Evolutionary conservation across 2,113 vertebrate genomes (phyloP).

Genomic region (Ovis canadensis): DNA sequence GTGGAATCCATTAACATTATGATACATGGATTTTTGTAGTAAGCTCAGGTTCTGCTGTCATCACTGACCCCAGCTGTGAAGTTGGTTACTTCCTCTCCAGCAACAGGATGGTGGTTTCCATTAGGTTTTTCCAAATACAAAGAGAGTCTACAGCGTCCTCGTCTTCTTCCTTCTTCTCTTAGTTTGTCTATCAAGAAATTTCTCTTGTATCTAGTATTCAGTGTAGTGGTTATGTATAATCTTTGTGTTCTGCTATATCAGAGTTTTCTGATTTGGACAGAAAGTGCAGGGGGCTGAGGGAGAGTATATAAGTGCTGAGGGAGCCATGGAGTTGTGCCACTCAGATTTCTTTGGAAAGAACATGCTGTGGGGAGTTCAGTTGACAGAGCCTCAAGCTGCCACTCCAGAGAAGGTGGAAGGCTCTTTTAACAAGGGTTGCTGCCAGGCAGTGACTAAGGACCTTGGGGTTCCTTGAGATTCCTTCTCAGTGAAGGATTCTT

Average conservation of each 20-base stretch:
- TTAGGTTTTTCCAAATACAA: background rate
- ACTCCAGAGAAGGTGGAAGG: rapidly evolving
- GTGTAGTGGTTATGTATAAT: background rate
- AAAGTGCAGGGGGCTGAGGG: background rate
- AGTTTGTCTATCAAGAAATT: background rate
- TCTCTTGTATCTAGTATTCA: background rate
- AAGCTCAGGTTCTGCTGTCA: background rate
- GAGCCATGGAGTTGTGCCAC: rapidly evolving
- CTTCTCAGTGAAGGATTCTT: background rate
- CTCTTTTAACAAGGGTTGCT: no score
- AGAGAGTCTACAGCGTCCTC: background rate
- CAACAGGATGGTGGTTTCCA: background rate
- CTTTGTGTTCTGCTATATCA: background rate
- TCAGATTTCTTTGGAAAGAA: background rate
- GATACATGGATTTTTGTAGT: background rate
- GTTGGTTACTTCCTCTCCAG: background rate
- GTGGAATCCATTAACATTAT: background rate
- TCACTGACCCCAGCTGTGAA: rapidly evolving
- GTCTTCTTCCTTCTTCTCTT: background rate
- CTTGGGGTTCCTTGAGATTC: no score
- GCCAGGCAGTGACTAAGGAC: background rate
- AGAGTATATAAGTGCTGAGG: rapidly evolving
- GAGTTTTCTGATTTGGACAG: background rate
- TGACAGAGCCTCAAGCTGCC: background rate
- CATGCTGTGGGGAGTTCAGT: background rate